Evolutionary conservation across 2,888 invertebrate genomes (phyloP).

Genomic region (Polymixis lichenea): DNA sequence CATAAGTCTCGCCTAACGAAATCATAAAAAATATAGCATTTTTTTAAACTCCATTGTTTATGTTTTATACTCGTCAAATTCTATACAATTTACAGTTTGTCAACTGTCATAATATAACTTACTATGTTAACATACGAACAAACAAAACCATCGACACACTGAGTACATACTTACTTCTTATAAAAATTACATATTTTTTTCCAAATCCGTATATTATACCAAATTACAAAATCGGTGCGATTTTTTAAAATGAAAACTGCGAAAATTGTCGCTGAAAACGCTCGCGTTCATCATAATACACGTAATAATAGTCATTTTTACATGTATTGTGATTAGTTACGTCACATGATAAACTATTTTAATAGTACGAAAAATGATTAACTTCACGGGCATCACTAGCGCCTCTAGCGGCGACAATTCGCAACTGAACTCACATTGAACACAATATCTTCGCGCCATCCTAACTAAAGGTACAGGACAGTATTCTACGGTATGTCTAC

Average conservation of each 20-base stretch:
- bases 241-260: constrained; percentile 17
- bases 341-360: constrained; percentile 8
- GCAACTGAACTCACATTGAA: constrained; percentile 33
- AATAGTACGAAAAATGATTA: constrained; percentile 8
- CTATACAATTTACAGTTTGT: constrained; percentile 34
- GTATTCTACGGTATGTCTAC: constrained; percentile 22
- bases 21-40: constrained; percentile 11
- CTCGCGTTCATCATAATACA: too few relatives aligned
- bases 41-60: constrained; percentile 21
- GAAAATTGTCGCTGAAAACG: constrained; percentile 1
- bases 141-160: constrained; percentile 36
- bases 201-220: constrained; percentile 11
- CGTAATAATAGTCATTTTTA: background rate
- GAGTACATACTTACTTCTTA: constrained; percentile 39
- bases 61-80: constrained; percentile 36
- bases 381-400: constrained; percentile 11
- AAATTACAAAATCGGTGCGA: constrained; percentile 37
- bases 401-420: constrained; percentile 28
- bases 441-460: constrained; percentile 49
- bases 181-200: constrained; percentile 24
- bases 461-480: constrained; percentile 35
- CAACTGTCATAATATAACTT: constrained; percentile 40
- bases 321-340: background rate
- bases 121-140: constrained; percentile 31
- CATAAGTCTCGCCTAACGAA: constrained; percentile 4